phyloP scores from a whole-genome alignment of 2,888 invertebrate genomes.

The Apocheima hispidaria region DNA sequence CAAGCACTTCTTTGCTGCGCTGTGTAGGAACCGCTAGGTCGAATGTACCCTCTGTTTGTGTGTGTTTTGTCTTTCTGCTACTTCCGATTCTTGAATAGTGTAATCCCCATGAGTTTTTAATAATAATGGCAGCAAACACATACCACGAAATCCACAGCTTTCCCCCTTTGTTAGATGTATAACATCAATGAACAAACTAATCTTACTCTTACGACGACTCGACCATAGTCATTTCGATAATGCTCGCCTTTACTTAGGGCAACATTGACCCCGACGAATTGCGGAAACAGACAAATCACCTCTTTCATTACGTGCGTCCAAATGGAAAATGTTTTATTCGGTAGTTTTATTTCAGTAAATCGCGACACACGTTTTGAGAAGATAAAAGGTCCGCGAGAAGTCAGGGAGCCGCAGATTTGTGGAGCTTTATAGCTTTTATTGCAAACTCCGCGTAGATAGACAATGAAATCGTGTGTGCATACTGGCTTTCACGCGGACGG shows the following conservation, averaged over 20 bases:
- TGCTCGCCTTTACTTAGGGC: constrained; percentile 14
- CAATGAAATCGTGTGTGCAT: constrained; percentile 39
- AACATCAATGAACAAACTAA: not conserved
- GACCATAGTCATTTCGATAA: constrained; percentile 1
- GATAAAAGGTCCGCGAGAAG: constrained; percentile 36
- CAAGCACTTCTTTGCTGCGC: no score
- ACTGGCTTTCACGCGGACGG: constrained; percentile 27
- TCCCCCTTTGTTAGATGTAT: not conserved
- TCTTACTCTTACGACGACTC: not conserved
- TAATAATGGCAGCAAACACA: no score
- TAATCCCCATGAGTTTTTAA: no score
- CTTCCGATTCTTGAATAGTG: no score
- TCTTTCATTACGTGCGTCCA: constrained; percentile 44
- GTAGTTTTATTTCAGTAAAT: constrained; percentile 41
- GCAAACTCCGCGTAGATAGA: constrained; percentile 30
- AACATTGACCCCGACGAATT: constrained; percentile 25
- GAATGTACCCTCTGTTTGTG: no score
- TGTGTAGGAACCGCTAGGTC: no score
- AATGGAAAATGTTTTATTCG: constrained; percentile 41
- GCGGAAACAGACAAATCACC: constrained; percentile 41
- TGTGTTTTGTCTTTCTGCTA: no score
- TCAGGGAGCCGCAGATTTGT: constrained; percentile 35
- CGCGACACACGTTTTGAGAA: constrained; percentile 42
- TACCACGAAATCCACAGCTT: not conserved
- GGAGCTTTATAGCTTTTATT: constrained; percentile 43